A percentile compares a stretch with the other conserved stretches of the same genome.
These are phyloP conservation scores for Sebastes variabilis DNA, from an alignment of 2,797 vertebrate species.

Conservation along the genomic window DNA sequence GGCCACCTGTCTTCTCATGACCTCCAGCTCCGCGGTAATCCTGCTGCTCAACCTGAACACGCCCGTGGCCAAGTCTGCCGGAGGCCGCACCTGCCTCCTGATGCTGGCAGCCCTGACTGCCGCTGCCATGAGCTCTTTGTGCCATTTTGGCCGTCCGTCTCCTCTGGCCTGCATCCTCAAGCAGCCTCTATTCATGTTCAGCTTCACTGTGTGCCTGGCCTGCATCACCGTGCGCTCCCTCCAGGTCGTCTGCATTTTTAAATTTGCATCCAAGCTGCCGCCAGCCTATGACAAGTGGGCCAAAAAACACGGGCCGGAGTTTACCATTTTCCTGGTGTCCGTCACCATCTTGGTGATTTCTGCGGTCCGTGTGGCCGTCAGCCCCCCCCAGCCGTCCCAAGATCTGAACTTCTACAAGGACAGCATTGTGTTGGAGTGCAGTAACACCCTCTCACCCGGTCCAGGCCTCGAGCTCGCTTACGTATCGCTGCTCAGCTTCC, in stretches of 20 bases:
- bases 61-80: conserved; percentile 86
- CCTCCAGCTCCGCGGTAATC: conserved; percentile 66
- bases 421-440: conserved; percentile 81
- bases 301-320: conserved; percentile 80
- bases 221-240: conserved; percentile 85
- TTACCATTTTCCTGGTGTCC: conserved; percentile 75
- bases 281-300: conserved; percentile 82
- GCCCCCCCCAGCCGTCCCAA: conserved; percentile 59
- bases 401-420: conserved; percentile 75
- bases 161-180: conserved; percentile 77
- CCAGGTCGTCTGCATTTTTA: conserved; percentile 89
- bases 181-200: conserved; percentile 81
- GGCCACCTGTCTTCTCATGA: conserved; percentile 77
- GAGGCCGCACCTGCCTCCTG: conserved; percentile 87
- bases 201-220: conserved; percentile 84
- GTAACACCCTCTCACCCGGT: conserved; percentile 70
- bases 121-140: conserved; percentile 76
- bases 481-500: conserved; percentile 74
- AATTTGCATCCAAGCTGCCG: conserved; percentile 85
- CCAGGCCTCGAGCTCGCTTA: conserved; percentile 67
- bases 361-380: conserved; percentile 47
- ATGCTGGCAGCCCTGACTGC: conserved; percentile 81
- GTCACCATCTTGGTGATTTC: conserved; percentile 68
- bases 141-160: conserved; percentile 80
- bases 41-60: conserved; percentile 82